Base-by-base conservation (phyloP, 2,888 invertebrate species). In the Erebia aethiops region DNA sequence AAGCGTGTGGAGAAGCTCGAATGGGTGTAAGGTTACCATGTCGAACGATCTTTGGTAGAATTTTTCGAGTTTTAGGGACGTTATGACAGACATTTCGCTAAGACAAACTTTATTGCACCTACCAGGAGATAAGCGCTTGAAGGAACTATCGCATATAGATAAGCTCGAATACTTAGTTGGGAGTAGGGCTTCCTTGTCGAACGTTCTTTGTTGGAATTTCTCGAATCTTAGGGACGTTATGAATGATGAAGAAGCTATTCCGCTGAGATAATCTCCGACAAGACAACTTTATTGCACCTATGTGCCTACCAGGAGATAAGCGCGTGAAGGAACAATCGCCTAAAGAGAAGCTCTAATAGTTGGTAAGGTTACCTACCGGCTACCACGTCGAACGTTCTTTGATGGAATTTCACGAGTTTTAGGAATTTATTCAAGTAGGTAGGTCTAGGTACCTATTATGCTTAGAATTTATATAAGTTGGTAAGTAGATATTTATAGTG, bases 141-240 rank as follows among this genome's bases (percentile, higher is more conserved):
- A 72, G 62, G 71, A 72, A 74, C 74, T 70, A 74, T 74, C 70
- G 68, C 58, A 72, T 74, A 72, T 72, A 69, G 71, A 67, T 68
- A 43, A 66, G 62, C 70, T 69, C 63, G 67, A 69, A 74, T 74
- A 72, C 21, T 21, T 21, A 21, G 67, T 72, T 71, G 56, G 66
- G 43, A 3, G 35, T 60, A 67, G 67, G 21, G 51, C 49, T n/a
- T 16, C 60, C 60, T 51, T 9, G 52, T 18, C 1, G 46, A 4
- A 8, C 8, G n/a, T 1, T 1, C 14, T 16, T 51, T 60, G 18
- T 14, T n/a, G 10, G 60, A 60, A 41, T 35, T 26, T 14, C n/a
- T 13, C 4, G 16, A 10, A 7, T 35, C 0, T 35, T 35, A 35
- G 21, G 2, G 21, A 21, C 21, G 21, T 21, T 21, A 21, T 21